Base-by-base conservation (phyloP, 2,113 vertebrate genomes). In the Pica pica region DNA sequence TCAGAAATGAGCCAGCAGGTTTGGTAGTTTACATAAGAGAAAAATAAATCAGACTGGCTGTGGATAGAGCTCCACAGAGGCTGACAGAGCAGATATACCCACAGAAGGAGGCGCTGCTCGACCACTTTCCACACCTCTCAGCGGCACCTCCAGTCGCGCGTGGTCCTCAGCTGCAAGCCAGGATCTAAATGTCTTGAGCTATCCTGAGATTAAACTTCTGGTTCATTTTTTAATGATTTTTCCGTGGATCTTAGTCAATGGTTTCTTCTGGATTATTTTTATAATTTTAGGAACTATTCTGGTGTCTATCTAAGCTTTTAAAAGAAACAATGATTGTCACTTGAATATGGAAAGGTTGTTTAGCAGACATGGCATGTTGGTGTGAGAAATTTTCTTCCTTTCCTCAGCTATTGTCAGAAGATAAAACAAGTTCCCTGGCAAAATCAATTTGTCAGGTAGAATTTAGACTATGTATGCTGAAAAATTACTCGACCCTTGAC, bases 41-140 rank as follows among this genome's bases (percentile, higher is more conserved):
- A 59, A 59, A 82, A 30, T 2, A 13, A n/a, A 47, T 13, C 16
- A 8, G 44, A 18, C 4, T 55, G 67, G 41, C 39, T 8, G 57
- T 1, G 2, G 17, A 9, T 23, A 33, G 73, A 24, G 10, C 5
- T 6, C 46, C 0, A 1, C 21, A 39, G 50, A 21, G 13, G 49
- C 59, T 4, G 22, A 11, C 1, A 19, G 30, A 67, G 7, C 22
- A 50, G 53, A 16, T 3, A 2, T 3, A 74, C 9, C 17, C n/a
- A 53, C 97, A 92, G 83, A 70, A 94, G 93, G 96, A 92, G 97
- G 97, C 56, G 92, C 94, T 97, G 79, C 95, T 95, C 4, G 27
- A 96, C 73, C 67, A 57, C 85, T 83, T 96, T 97, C 70, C 65
- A 14, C 7, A 1, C 6, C 4, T 44, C 27, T 8, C 1, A 1